Conservation (phyloP, 2,797 vertebrate species). For the Aldrovandia affinis region DNA sequence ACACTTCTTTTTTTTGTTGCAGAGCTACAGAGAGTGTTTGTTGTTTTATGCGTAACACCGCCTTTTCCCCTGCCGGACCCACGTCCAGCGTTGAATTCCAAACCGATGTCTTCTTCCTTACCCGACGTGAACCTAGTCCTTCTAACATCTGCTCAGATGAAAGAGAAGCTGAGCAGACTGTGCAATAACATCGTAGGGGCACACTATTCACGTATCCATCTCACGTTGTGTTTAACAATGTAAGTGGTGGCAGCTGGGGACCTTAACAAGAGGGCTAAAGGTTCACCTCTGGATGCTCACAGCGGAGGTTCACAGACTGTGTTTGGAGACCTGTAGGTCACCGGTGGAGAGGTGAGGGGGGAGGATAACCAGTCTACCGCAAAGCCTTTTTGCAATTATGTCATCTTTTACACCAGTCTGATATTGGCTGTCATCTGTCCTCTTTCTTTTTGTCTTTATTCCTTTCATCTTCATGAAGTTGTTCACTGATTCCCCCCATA, state of each 20-base stretch:
- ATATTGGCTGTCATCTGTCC: not conserved
- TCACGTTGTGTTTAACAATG: slow-evolving; percentile 26
- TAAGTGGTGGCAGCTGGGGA: slow-evolving; percentile 46
- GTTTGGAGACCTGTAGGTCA: not conserved
- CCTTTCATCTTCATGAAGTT: not conserved
- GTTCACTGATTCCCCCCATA: not conserved
- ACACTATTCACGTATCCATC: slow-evolving; percentile 17
- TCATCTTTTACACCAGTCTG: not conserved
- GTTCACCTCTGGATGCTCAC: not conserved
- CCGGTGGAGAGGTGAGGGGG: not conserved
- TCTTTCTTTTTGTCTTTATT: not conserved
- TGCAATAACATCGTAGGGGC: not conserved
- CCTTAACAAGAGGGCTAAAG: slow-evolving; percentile 28
- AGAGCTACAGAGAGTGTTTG: slow-evolving; percentile 23
- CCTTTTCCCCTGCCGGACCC: slow-evolving; percentile 12
- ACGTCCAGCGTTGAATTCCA: slow-evolving; percentile 20
- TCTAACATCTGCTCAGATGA: slow-evolving; percentile 47
- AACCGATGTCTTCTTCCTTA: slow-evolving; percentile 18
- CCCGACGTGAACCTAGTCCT: slow-evolving; percentile 34
- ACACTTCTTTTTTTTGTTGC: slow-evolving; percentile 16
- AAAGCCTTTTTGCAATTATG: not conserved
- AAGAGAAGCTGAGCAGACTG: slow-evolving; percentile 23
- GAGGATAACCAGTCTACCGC: not conserved
- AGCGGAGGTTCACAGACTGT: not conserved
- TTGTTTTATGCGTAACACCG: slow-evolving; percentile 25